phyloP scores from a whole-genome alignment of 2,113 vertebrate genomes.

The Sula dactylatra region DNA sequence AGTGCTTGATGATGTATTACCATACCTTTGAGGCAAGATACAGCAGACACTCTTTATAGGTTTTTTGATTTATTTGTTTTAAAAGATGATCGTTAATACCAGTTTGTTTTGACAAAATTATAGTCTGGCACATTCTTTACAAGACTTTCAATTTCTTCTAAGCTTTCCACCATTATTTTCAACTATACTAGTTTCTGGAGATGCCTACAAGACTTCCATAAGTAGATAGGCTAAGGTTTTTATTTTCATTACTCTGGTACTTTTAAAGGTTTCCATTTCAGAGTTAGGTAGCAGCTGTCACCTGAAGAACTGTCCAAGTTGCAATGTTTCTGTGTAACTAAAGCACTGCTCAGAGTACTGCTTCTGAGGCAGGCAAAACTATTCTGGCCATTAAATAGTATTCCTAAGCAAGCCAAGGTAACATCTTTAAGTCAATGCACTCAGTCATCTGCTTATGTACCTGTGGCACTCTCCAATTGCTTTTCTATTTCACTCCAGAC shows the following conservation, averaged over 20 bases:
- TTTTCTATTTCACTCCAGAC: not conserved
- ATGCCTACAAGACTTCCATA: not conserved
- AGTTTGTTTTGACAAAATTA: not conserved
- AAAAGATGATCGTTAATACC: not conserved
- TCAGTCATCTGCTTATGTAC: not conserved
- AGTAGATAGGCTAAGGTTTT: not conserved
- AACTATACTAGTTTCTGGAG: not conserved
- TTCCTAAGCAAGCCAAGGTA: not conserved
- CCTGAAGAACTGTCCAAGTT: not conserved
- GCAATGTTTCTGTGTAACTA: not conserved
- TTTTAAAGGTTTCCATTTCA: not conserved
- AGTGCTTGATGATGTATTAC: not conserved
- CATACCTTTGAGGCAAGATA: not conserved
- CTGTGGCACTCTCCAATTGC: not conserved
- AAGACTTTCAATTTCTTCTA: not conserved
- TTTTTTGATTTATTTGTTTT: not conserved
- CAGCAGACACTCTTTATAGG: not conserved
- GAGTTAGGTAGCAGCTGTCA: not conserved
- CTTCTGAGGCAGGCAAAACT: not conserved
- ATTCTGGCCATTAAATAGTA: not conserved
- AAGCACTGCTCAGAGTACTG: not conserved
- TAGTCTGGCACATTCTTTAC: not conserved
- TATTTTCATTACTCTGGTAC: not conserved
- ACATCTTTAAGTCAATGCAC: not conserved
- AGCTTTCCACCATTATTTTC: not conserved